These are phyloP conservation scores for Ariopsis seemanni DNA, from an alignment of 2,113 vertebrate species.

Conservation along the genomic window DNA sequence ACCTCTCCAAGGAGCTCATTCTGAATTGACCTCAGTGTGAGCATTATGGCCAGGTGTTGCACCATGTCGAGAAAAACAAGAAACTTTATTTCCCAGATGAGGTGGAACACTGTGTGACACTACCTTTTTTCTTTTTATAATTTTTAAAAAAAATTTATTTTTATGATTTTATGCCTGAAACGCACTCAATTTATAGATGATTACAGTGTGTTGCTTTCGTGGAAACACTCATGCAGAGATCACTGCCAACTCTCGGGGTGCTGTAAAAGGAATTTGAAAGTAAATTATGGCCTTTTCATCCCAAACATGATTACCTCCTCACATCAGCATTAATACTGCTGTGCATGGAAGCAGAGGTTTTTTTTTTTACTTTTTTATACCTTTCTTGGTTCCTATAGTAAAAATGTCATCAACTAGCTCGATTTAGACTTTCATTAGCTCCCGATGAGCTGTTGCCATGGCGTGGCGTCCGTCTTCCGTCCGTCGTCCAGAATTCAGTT, in stretches of 20 bases:
- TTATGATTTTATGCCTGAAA: background rate
- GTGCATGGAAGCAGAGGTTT: background rate
- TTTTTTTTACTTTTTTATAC: too few relatives aligned
- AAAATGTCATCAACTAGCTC: background rate
- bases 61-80: conserved; percentile 24
- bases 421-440: background rate
- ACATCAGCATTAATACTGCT: background rate
- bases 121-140: background rate
- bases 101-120: background rate
- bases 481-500: too few relatives aligned
- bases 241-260: background rate
- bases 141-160: too few relatives aligned
- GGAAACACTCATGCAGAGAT: background rate
- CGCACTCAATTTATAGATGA: background rate
- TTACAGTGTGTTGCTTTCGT: background rate
- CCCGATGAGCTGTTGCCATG: too few relatives aligned
- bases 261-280: background rate
- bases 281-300: background rate
- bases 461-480: too few relatives aligned
- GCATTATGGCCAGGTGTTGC: conserved; percentile 20
- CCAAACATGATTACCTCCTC: background rate
- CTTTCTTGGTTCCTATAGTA: background rate
- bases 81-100: background rate
- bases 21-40: background rate
- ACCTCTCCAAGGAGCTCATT: conserved; percentile 8